Evolutionary conservation across 92 coral and sea anemone genomes (phyloP).

Genomic region (Paragorgia papillata): DNA sequence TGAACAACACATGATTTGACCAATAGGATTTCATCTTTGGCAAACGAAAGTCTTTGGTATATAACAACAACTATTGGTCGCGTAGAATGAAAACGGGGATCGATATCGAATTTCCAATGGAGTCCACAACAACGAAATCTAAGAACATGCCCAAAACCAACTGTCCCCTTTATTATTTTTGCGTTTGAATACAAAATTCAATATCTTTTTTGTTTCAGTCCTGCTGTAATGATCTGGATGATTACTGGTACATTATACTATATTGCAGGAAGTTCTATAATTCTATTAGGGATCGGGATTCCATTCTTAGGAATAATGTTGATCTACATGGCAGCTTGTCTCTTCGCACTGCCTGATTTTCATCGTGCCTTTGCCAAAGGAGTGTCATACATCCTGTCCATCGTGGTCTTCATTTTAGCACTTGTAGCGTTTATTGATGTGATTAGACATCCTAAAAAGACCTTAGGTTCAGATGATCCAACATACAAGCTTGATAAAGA

Average conservation of each 20-base stretch:
- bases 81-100: no score
- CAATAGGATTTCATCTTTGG: no score
- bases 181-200: no score
- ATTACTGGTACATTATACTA: constrained; percentile 17
- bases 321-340: constrained; percentile 28
- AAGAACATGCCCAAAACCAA: no score
- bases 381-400: constrained; percentile 17
- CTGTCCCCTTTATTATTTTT: no score
- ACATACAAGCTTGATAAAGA: constrained; percentile 27
- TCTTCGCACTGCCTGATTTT: constrained; percentile 28
- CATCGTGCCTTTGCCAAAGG: constrained; percentile 45
- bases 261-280: background rate
- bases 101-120: no score
- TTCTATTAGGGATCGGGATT: constrained; percentile 1
- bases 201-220: constrained; percentile 1
- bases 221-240: constrained; percentile 43
- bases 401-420: constrained; percentile 18
- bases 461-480: constrained; percentile 16
- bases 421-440: background rate
- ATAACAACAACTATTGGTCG: no score
- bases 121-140: no score
- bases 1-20: no score
- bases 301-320: constrained; percentile 19
- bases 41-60: no score
- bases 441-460: background rate